Evolutionary conservation across 2,888 invertebrate species (phyloP).

Genomic region (Liodrosophila aerea): DNA sequence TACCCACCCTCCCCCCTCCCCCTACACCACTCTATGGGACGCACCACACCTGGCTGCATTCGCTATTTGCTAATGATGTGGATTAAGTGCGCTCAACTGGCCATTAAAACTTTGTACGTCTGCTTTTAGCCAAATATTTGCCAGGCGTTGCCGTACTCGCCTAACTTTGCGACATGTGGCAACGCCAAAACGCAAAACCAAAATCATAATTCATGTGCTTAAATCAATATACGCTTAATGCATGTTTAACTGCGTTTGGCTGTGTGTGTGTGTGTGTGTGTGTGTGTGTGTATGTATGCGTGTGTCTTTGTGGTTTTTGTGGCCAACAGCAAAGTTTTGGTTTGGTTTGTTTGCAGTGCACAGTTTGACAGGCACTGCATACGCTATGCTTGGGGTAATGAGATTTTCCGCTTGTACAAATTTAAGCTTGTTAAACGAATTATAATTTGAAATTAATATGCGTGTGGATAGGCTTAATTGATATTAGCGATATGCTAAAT

Average conservation of each 20-base stretch:
- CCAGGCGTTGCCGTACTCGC: constrained; percentile 16
- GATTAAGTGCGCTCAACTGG: constrained; percentile 55
- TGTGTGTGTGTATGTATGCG: constrained; percentile 18
- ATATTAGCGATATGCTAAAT: too few relatives aligned
- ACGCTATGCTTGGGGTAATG: constrained; percentile 10
- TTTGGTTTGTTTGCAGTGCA: constrained; percentile 11
- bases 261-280: constrained; percentile 15
- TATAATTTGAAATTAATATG: neutral
- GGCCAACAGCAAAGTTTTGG: constrained; percentile 29
- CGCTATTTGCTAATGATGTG: constrained; percentile 55
- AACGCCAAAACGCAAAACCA: constrained; percentile 24
- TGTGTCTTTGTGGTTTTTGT: constrained; percentile 38
- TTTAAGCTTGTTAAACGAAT: constrained; percentile 8
- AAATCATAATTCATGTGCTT: constrained; percentile 60
- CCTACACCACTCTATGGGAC: neutral
- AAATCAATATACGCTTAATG: constrained; percentile 58
- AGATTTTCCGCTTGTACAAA: constrained; percentile 7
- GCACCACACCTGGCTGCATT: constrained; percentile 10
- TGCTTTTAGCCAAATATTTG: constrained; percentile 6
- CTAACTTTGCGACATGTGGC: constrained; percentile 2
- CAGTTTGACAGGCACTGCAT: constrained; percentile 34
- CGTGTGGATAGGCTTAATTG: neutral
- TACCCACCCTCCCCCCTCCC: neutral
- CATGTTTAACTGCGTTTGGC: constrained; percentile 27
- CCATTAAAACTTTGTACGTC: constrained; percentile 29